Evolutionary conservation across 2,888 invertebrate species (phyloP), one percentile per base, ranked within the genome.

Genomic region (Tetranychus piercei): DNA sequence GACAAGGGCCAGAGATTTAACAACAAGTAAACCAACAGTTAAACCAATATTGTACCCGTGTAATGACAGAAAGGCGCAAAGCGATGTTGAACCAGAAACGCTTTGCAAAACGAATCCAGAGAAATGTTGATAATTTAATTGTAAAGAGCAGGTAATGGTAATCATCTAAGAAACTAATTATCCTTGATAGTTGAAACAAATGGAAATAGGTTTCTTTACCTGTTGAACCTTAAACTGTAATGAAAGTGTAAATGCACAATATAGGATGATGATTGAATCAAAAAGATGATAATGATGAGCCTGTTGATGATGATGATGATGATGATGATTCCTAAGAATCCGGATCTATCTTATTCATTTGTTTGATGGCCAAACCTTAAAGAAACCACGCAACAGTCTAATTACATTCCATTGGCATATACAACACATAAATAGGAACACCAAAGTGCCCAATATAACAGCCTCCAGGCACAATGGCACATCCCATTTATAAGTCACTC

Each of bases 181-280:
- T 55, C 55, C 55, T 55, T 55, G 55, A 55, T 55, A 2, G 55
- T 55, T 55, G 15, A 55, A 55, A 9, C 55, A 55, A 55, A 55
- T 55, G 9, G 55, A 15, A 55, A 55, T 55, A 55, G 55, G 55
- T 55, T 55, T 4, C 55, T 55, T 55, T 55, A 15, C 11, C 55
- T 55, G 9, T 55, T 55, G 34, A 34, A 34, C 34, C 34, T 34
- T 34, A 34, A 34, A 34, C 55, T 15, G 9, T 55, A 55, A 55
- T 55, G 55, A 55, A 55, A 55, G 55, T 55, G 55, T 55, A 55
- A 55, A 55, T 55, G 55, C 55, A 55, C 55, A 55, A 55, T 55
- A 55, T 55, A 55, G 55, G 55, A 55, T 55, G 55, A 55, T 55
- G 55, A 55, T 55, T 55, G 15, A 15, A 55, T 55, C 11, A 34